phyloP scores from a whole-genome alignment of 2,888 invertebrate species.

The Drosophila neotestacea region DNA sequence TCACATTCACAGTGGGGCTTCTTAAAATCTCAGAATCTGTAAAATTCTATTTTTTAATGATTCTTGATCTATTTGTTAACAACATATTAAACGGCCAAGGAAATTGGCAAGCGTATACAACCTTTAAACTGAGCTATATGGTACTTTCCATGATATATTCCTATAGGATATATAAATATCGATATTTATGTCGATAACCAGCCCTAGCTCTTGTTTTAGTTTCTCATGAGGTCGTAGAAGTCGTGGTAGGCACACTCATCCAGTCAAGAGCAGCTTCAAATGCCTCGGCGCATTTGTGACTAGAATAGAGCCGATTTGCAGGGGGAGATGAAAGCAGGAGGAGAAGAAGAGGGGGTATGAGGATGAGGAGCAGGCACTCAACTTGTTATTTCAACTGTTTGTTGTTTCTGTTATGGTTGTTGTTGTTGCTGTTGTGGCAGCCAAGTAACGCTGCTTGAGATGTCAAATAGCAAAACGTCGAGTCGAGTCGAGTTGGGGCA shows the following conservation, averaged over 20 bases:
- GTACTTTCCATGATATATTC: too few relatives aligned
- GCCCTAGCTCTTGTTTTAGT: conserved; percentile 1
- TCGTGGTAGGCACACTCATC: conserved; percentile 47
- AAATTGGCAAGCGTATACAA: too few relatives aligned
- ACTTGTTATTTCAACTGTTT: conserved; percentile 74
- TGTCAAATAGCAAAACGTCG: conserved; percentile 69
- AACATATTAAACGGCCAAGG: too few relatives aligned
- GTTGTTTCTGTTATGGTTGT: conserved; percentile 37
- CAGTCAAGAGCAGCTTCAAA: conserved; percentile 65
- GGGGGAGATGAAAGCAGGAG: background rate
- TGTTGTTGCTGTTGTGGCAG: conserved; percentile 43
- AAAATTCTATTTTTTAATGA: too few relatives aligned
- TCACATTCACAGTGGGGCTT: too few relatives aligned
- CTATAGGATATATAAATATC: too few relatives aligned
- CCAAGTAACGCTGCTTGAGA: conserved; percentile 75
- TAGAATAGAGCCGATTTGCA: conserved; percentile 68
- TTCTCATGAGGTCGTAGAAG: conserved; percentile 34
- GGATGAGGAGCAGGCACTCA: conserved; percentile 38
- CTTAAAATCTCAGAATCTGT: too few relatives aligned
- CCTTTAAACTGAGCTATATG: too few relatives aligned
- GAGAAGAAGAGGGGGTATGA: background rate
- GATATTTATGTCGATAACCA: background rate
- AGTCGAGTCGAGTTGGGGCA: conserved; percentile 23
- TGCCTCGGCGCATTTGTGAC: conserved; percentile 62
- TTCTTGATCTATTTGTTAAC: too few relatives aligned